A percentile compares a stretch with the other conserved stretches of the same genome.
phyloP scores from a whole-genome alignment of 2,797 vertebrate genomes.

The Tragopan temminckii region DNA sequence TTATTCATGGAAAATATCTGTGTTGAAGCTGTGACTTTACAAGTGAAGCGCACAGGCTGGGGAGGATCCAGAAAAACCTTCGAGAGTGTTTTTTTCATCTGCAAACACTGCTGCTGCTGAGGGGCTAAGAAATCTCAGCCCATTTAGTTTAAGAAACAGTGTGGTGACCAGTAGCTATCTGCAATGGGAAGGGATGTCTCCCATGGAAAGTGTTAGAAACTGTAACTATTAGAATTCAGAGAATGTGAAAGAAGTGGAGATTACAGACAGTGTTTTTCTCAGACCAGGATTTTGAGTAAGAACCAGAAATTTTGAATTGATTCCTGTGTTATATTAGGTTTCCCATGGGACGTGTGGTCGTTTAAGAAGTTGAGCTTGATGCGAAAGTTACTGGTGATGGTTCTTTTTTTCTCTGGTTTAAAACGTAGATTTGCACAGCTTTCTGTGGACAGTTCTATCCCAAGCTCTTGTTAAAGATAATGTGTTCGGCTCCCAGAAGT shows the following conservation, averaged over 20 bases:
- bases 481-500: neutral
- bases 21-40: neutral
- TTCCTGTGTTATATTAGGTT: neutral
- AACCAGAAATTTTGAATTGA: neutral
- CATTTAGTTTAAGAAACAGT: fast-evolving
- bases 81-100: neutral
- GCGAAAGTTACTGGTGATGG: neutral
- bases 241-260: neutral
- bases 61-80: neutral
- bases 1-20: neutral
- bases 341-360: neutral
- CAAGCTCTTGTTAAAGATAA: neutral
- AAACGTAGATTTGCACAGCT: neutral
- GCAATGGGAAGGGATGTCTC: neutral
- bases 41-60: fast-evolving
- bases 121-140: neutral
- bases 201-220: neutral
- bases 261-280: neutral
- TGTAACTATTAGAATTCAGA: neutral
- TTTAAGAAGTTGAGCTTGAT: neutral
- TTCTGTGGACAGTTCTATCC: neutral
- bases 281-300: neutral
- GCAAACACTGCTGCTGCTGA: fast-evolving
- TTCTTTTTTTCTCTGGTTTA: neutral
- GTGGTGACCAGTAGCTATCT: fast-evolving